These are phyloP conservation scores for Ornithorhynchus anatinus DNA, from an alignment of 2,113 vertebrate genomes.

Conservation along the genomic window DNA sequence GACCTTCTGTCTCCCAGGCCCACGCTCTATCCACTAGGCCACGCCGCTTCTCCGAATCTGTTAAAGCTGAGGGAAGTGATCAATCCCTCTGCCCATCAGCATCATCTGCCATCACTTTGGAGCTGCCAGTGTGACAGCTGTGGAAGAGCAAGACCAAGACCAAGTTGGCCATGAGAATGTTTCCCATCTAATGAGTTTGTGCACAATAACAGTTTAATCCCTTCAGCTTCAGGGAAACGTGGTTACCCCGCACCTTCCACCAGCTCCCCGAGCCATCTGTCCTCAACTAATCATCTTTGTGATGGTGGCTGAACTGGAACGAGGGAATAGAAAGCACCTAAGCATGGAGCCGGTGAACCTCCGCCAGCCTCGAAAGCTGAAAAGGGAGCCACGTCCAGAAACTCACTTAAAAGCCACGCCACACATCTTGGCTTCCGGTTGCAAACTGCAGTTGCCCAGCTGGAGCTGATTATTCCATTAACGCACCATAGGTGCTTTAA, in stretches of 20 bases:
- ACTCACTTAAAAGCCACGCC: accelerated
- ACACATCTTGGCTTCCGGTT: neutral
- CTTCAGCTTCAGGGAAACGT: constrained; percentile 44
- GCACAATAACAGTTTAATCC: constrained; percentile 45
- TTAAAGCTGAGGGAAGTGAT: neutral
- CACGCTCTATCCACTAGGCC: too few species aligned
- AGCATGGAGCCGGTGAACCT: neutral
- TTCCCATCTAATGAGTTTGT: constrained; percentile 61
- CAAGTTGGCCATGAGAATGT: constrained; percentile 65
- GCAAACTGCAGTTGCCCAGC: neutral
- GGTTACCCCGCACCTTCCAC: constrained; percentile 33
- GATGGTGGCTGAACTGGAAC: constrained; percentile 13
- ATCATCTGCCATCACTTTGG: constrained; percentile 37
- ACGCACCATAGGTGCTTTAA: neutral
- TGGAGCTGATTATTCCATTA: constrained; percentile 14
- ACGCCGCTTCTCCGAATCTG: constrained; percentile 45
- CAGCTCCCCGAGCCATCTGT: constrained; percentile 62
- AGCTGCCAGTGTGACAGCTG: constrained; percentile 58
- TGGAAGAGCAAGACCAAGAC: constrained; percentile 38
- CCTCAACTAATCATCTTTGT: constrained; percentile 55
- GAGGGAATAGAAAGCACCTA: constrained; percentile 3
- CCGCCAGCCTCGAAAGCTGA: neutral
- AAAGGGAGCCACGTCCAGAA: constrained; percentile 16
- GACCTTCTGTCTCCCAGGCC: too few species aligned
- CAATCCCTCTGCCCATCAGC: constrained; percentile 32